Base-by-base conservation (phyloP, 2,888 invertebrate species). In the Seira ritae region DNA sequence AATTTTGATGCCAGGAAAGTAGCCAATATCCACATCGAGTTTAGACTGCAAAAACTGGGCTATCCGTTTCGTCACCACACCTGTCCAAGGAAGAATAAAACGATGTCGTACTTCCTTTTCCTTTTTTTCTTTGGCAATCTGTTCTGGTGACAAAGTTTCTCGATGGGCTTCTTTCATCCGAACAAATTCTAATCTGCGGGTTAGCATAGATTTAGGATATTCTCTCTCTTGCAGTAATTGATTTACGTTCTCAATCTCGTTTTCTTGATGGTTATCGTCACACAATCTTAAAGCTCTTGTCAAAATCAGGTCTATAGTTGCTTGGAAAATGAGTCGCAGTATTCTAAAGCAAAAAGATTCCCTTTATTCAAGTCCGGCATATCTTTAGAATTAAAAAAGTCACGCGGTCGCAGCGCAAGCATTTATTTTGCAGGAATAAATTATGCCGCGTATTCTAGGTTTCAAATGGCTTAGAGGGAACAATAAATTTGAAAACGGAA, bases 71-170 rank as follows among this genome's bases (percentile, higher is more conserved):
- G 72, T 72, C 1, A 72, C 60, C 17, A 8, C 37, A 23, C 72
- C 72, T 12, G 24, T 72, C 55, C 55, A 72, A 10, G 72, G 72
- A n/a, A 72, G 46, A 72, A 72, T 60, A 12, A 50, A 37, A 1
- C 70, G 24, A 15, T 22, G 70, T n/a, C 17, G 24, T 22, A 70
- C 2, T 70, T 70, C 22, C 1, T 1, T 19, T 70, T 20, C 19
- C n/a, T 46, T 46, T 46, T 46, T 70, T 19, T 70, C 46, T 46
- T 42, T 20, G 1, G 2, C 2, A 15, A 70, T 2, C 46, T 70
- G 70, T 1, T 8, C 15, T 8, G 10, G 4, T 8, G 46, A 15
- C 19, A 60, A 31, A 2, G 12, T 20, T 12, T 1, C 3, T n/a
- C 60, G 60, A 22, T 46, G 20, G 1, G n/a, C 12, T 19, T 46